Base-by-base conservation (phyloP, 1,140 invertebrate genomes). In the Aphidius gifuensis region DNA sequence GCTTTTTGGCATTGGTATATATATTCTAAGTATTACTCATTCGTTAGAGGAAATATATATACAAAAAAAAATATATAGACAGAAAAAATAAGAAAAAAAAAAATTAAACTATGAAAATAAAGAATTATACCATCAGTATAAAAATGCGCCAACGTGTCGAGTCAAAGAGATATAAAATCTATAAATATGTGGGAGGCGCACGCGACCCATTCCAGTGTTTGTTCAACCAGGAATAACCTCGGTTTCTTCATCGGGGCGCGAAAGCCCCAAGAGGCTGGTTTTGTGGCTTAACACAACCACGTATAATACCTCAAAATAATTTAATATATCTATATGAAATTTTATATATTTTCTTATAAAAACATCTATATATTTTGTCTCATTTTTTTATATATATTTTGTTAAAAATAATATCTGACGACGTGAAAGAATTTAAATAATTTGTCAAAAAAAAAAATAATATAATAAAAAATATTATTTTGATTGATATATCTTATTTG, bases 121-220 rank as follows among this genome's bases (percentile, higher is more conserved):
- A 32, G 23, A 32, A 32, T 32, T 32, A 16, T 16, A 9, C 32
- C 23, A 45, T 9, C 43, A 60, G 44, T 57, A 58, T 16, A 47
- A 54, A 61, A 51, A 53, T 61, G 57, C 47, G 46, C 68, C 68
- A 66, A 69, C 69, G 72, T 69, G 69, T 68, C 62, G 72, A 76
- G 76, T 77, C 69, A 77, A 78, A 79, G 77, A 80, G 76, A 79
- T 80, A 79, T 80, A 80, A 81, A 80, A 77, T 80, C 79, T 81
- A 81, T 81, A 81, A 80, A 81, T 81, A 81, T 79, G 75, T 78
- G 75, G 77, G 75, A 74, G 77, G 78, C 75, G 73, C 79, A 76
- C 78, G 78, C 78, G 78, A 80, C 77, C 74, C 74, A 78, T 81
- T 76, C 74, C 77, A 76, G 72, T 81, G 79, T 81, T 80, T 81